Evolutionary conservation across 2,888 invertebrate species (phyloP).

Genomic region (Andrena camellia): DNA sequence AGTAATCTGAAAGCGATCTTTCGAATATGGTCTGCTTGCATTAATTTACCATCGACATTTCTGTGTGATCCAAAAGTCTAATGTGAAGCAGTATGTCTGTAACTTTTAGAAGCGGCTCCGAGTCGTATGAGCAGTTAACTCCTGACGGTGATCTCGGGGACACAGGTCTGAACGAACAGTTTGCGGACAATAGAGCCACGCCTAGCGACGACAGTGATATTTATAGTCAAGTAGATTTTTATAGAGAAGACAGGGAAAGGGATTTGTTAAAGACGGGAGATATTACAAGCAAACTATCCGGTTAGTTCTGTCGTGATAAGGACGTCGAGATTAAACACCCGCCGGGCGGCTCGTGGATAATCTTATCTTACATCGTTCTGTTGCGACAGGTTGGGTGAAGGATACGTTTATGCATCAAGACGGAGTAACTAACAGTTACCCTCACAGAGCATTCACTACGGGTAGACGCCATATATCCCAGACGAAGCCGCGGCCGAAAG

Average conservation of each 20-base stretch:
- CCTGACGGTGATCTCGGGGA: conserved; percentile 85
- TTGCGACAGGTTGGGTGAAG: conserved; percentile 86
- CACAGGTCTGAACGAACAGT: conserved; percentile 82
- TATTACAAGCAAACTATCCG: conserved; percentile 81
- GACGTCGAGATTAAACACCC: neutral
- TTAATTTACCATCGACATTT: neutral
- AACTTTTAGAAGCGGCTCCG: conserved; percentile 86
- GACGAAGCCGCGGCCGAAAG: conserved; percentile 89
- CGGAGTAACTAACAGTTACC: conserved; percentile 88
- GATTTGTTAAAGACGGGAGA: conserved; percentile 79
- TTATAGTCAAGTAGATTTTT: conserved; percentile 88
- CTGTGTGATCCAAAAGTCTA: conserved; percentile 77
- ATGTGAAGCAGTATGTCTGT: conserved; percentile 85
- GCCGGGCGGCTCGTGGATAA: too few species aligned
- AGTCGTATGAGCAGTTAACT: conserved; percentile 88
- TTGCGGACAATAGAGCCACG: conserved; percentile 82
- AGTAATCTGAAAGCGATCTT: conserved; percentile 73
- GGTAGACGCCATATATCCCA: conserved; percentile 88
- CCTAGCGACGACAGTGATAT: conserved; percentile 90
- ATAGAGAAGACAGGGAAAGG: conserved; percentile 86
- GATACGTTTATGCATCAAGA: conserved; percentile 85
- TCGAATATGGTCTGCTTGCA: neutral
- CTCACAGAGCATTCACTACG: conserved; percentile 90
- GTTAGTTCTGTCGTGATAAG: conserved; percentile 67
- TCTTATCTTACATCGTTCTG: conserved; percentile 3